Evolutionary conservation across 2,888 invertebrate species (phyloP).

Genomic region (Rhopalosiphum nymphaeae): DNA sequence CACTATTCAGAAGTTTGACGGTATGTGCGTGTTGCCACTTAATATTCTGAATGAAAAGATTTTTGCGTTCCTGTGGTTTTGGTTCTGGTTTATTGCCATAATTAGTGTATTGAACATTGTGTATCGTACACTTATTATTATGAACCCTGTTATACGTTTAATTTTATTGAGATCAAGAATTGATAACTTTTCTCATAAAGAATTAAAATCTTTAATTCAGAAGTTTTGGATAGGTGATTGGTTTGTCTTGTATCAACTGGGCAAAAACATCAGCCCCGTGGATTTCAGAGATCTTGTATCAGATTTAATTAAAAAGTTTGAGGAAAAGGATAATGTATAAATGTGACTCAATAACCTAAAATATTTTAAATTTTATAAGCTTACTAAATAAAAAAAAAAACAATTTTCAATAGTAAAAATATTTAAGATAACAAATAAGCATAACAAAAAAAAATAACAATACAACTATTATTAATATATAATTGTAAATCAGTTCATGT

Average conservation of each 20-base stretch:
- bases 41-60: neutral
- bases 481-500: neutral
- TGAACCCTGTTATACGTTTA: conserved; percentile 75
- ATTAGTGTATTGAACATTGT: neutral
- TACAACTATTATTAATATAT: neutral
- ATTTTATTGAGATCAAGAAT: conserved; percentile 86
- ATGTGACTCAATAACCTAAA: neutral
- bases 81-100: neutral
- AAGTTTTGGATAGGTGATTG: conserved; percentile 90
- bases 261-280: conserved; percentile 92
- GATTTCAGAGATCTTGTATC: conserved; percentile 80
- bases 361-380: neutral
- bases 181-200: conserved; percentile 79
- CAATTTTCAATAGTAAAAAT: neutral
- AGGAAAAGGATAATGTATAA: neutral
- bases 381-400: neutral
- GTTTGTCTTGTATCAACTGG: conserved; percentile 91
- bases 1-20: neutral
- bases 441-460: neutral
- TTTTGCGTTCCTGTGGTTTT: neutral
- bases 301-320: neutral
- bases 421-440: neutral
- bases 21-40: neutral
- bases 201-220: conserved; percentile 77
- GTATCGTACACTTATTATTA: conserved; percentile 67